Conservation (phyloP, 2,888 invertebrate species). For the Nysson spinosus region DNA sequence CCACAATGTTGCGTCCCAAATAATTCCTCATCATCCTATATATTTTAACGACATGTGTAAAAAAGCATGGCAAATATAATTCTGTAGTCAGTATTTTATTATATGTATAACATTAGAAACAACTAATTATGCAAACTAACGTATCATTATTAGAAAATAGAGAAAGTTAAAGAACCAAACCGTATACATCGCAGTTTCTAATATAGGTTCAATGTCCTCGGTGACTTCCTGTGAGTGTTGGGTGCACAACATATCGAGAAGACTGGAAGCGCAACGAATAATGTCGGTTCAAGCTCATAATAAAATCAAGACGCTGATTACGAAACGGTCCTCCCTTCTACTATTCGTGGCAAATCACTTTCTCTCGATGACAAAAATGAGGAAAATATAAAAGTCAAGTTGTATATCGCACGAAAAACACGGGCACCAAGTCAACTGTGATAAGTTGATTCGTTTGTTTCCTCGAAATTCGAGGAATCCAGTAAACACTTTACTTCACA, state of each 20-base stretch:
- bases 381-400: neutral
- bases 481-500: neutral
- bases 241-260: conserved; percentile 8
- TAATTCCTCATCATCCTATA: no score
- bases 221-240: conserved; percentile 4
- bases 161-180: conserved; percentile 31
- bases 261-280: no score
- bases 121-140: no score
- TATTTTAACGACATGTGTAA: no score
- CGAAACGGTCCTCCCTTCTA: no score
- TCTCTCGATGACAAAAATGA: neutral
- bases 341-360: neutral
- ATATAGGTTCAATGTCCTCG: conserved; percentile 4
- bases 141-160: no score
- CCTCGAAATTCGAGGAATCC: neutral
- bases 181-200: conserved; percentile 16
- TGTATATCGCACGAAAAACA: neutral
- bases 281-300: no score
- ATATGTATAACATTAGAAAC: no score
- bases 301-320: no score
- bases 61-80: no score
- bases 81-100: no score
- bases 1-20: neutral
- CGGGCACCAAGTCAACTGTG: neutral
- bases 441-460: conserved; percentile 10